Percentiles rank a stretch among this genome's conserved stretches.
Evolutionary conservation across 1,140 invertebrate species (phyloP).

Genomic region (Anastatus disparis): DNA sequence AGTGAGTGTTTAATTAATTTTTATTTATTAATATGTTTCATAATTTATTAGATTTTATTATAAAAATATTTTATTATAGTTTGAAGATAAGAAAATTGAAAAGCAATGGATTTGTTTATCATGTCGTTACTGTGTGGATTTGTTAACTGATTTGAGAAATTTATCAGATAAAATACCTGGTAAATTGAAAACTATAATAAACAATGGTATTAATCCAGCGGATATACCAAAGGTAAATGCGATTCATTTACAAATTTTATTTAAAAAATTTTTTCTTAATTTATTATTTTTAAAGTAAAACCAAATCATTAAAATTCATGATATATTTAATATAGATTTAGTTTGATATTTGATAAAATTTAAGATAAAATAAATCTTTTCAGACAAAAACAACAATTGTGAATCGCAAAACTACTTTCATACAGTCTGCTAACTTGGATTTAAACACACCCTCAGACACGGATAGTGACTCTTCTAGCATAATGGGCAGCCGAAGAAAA

Average conservation of each 20-base stretch:
- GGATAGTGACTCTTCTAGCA: slow-evolving; percentile 44
- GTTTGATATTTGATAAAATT: too few species aligned
- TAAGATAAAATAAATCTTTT: slow-evolving; percentile 9
- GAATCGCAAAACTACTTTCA: slow-evolving; percentile 57
- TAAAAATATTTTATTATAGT: slow-evolving; percentile 46
- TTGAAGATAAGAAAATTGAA: slow-evolving; percentile 29
- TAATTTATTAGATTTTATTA: not conserved
- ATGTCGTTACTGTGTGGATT: slow-evolving; percentile 61
- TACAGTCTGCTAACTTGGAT: slow-evolving; percentile 42
- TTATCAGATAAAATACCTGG: slow-evolving; percentile 47
- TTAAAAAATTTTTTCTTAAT: too few species aligned
- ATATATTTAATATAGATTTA: too few species aligned
- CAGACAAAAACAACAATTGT: slow-evolving; percentile 54
- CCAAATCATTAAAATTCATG: too few species aligned
- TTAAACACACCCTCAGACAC: slow-evolving; percentile 43
- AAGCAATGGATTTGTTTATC: slow-evolving; percentile 54
- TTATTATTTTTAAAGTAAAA: not conserved
- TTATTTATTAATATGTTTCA: slow-evolving; percentile 12
- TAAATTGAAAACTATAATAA: slow-evolving; percentile 44
- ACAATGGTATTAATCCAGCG: slow-evolving; percentile 43
- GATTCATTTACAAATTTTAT: not conserved
- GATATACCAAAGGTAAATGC: slow-evolving; percentile 56
- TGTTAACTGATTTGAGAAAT: slow-evolving; percentile 56
- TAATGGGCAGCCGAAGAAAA: slow-evolving; percentile 37
- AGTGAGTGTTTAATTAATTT: slow-evolving; percentile 47